These are phyloP conservation scores for Ictidomys tridecemlineatus DNA, from an alignment of 2,113 vertebrate genomes.

Conservation along the genomic window DNA sequence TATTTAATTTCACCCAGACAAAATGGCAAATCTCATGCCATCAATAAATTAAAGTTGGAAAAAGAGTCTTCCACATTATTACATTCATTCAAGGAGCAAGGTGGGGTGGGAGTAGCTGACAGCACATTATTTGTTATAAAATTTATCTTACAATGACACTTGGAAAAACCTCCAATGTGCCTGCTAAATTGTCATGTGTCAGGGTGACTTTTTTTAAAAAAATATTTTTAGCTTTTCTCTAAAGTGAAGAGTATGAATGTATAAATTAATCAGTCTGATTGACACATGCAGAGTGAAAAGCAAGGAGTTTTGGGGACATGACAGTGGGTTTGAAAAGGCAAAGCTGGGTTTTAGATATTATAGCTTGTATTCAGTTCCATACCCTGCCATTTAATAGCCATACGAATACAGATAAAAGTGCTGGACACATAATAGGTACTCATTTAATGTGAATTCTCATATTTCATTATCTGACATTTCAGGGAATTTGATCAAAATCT, in stretches of 20 bases:
- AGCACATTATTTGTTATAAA: constrained; percentile 47
- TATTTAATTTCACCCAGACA: constrained; percentile 46
- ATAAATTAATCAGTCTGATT: constrained; percentile 25
- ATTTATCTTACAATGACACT: constrained; percentile 39
- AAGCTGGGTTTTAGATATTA: neutral
- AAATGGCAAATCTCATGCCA: constrained; percentile 51
- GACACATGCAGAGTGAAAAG: neutral
- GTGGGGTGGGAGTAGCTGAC: neutral
- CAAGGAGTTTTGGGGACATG: neutral
- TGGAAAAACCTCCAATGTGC: neutral
- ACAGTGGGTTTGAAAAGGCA: neutral
- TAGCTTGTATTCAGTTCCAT: fast-evolving
- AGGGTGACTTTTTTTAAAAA: constrained; percentile 12
- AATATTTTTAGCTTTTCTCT: constrained; percentile 52
- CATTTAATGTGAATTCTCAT: neutral
- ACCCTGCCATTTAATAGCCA: neutral
- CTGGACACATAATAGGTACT: neutral
- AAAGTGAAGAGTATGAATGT: constrained; percentile 16
- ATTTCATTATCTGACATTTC: neutral
- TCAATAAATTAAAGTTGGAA: constrained; percentile 40
- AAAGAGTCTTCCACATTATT: neutral
- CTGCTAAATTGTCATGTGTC: constrained; percentile 53
- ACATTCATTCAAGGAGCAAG: neutral
- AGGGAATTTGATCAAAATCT: neutral
- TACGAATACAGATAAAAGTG: neutral